These are phyloP conservation scores for Bimastos eiseni DNA, from an alignment of 2,888 invertebrate species.

Conservation along the genomic window DNA sequence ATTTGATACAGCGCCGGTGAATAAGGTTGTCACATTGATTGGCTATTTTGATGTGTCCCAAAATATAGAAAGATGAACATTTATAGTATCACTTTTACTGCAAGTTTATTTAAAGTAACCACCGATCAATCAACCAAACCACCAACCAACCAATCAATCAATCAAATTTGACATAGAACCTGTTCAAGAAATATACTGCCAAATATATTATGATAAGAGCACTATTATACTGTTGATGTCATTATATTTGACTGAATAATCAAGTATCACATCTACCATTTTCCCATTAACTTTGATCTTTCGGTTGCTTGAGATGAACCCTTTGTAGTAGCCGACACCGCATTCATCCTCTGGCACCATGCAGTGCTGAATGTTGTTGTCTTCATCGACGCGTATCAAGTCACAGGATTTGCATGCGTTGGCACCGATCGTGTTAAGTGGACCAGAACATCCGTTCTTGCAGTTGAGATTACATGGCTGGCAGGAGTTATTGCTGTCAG, in stretches of 20 bases:
- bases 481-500: constrained; percentile 71
- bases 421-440: constrained; percentile 77
- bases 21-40: too few relatives aligned
- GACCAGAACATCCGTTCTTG: constrained; percentile 63
- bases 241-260: not conserved
- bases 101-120: too few relatives aligned
- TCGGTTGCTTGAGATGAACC: not conserved
- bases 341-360: constrained; percentile 37
- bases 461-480: constrained; percentile 82
- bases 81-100: too few relatives aligned
- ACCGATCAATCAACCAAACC: too few relatives aligned
- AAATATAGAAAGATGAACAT: too few relatives aligned
- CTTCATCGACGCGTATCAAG: constrained; percentile 61
- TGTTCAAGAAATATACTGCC: too few relatives aligned
- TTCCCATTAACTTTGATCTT: not conserved
- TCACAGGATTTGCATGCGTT: constrained; percentile 89
- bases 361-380: constrained; percentile 30
- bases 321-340: constrained; percentile 21
- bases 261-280: constrained; percentile 14
- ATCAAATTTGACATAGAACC: too few relatives aligned
- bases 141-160: too few relatives aligned
- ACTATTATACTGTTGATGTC: too few relatives aligned
- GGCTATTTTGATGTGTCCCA: too few relatives aligned
- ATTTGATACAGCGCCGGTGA: too few relatives aligned
- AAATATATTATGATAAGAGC: too few relatives aligned